Percentiles rank a stretch among this genome's conserved stretches.
phyloP scores from a whole-genome alignment of 2,113 vertebrate species.

The Mirounga angustirostris region DNA sequence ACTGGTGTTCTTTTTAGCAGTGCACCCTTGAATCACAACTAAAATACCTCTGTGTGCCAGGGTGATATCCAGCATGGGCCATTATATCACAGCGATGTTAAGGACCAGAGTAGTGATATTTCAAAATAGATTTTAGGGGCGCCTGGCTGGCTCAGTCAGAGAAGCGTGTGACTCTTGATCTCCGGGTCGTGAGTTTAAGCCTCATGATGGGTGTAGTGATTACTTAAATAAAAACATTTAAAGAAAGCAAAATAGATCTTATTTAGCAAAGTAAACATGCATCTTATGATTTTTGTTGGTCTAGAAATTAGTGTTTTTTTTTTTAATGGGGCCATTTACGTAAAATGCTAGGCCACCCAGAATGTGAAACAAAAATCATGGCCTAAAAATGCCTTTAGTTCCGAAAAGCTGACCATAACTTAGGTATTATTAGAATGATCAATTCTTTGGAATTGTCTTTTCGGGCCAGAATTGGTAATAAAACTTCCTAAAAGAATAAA shows the following conservation, averaged over 20 bases:
- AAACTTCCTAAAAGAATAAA: not conserved
- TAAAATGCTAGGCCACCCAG: not conserved
- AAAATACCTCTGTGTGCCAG: accelerated
- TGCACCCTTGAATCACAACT: not conserved
- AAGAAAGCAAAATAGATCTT: not conserved
- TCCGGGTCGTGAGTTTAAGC: not conserved
- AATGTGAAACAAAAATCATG: not conserved
- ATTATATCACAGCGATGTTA: not conserved
- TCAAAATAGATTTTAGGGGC: not conserved
- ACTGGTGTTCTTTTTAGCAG: not conserved
- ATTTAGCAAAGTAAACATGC: not conserved
- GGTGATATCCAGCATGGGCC: no score
- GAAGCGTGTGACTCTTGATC: not conserved
- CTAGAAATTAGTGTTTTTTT: slow-evolving; percentile 14
- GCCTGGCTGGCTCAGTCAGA: not conserved
- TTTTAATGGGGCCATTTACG: not conserved
- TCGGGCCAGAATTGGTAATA: not conserved
- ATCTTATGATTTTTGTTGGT: not conserved
- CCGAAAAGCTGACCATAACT: not conserved
- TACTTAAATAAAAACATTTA: not conserved
- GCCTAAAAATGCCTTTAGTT: not conserved
- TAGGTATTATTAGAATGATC: not conserved
- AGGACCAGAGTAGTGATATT: not conserved
- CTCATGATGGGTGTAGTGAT: not conserved
- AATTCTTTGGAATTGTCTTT: not conserved